Percentiles rank a stretch among this genome's conserved stretches.
phyloP scores from a whole-genome alignment of 2,113 vertebrate species.

The Porphyrio hochstetteri region DNA sequence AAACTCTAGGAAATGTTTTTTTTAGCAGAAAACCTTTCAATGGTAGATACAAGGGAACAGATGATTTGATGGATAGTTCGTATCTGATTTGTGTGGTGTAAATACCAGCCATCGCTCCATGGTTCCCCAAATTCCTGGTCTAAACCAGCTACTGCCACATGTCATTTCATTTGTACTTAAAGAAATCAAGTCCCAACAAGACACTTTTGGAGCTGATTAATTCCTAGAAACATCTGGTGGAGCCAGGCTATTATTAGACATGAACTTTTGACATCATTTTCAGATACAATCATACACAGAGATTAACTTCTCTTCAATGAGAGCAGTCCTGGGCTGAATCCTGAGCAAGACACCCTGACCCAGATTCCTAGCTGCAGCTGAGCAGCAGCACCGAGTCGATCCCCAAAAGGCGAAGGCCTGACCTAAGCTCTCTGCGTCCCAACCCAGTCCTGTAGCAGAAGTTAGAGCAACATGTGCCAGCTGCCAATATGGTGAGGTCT shows the following conservation, averaged over 20 bases:
- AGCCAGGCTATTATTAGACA: slow-evolving; percentile 55
- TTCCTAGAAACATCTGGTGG: slow-evolving; percentile 65
- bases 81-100: neutral
- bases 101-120: neutral
- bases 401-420: neutral
- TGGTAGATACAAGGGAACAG: neutral
- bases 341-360: neutral
- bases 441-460: neutral
- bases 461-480: neutral
- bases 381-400: neutral
- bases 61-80: neutral
- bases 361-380: slow-evolving; percentile 29
- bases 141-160: neutral
- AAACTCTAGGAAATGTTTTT: neutral
- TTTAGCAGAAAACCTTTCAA: neutral
- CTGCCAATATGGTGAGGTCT: rapidly evolving
- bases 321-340: neutral
- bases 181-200: slow-evolving; percentile 45
- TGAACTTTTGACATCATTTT: slow-evolving; percentile 66
- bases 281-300: slow-evolving; percentile 38
- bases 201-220: slow-evolving; percentile 50
- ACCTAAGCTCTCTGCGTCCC: neutral
- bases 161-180: slow-evolving; percentile 9
- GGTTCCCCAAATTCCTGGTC: neutral
- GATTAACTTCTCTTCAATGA: slow-evolving; percentile 49